Percentiles rank a stretch among this genome's conserved stretches.
Conservation (phyloP, 2,888 invertebrate genomes). For the Digitonthophagus gazella region DNA sequence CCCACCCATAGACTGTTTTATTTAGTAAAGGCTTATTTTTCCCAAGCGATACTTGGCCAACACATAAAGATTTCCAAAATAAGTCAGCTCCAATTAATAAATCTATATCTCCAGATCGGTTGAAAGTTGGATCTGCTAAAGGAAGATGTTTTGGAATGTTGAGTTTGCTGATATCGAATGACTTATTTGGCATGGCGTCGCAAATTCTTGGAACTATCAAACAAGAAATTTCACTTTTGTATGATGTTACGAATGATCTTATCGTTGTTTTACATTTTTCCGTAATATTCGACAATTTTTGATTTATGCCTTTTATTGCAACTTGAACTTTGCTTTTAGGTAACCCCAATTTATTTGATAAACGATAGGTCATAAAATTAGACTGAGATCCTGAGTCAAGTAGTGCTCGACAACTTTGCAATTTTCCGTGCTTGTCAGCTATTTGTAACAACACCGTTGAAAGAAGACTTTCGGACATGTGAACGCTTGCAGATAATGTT, state of each 20-base stretch:
- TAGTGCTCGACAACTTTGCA: slow-evolving; percentile 12
- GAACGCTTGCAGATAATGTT: background rate
- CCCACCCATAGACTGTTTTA: slow-evolving; percentile 20
- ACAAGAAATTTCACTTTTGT: background rate
- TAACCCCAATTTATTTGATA: slow-evolving; percentile 4
- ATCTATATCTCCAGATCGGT: background rate
- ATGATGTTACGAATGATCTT: slow-evolving; percentile 9
- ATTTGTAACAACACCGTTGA: slow-evolving; percentile 14
- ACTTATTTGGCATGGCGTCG: background rate
- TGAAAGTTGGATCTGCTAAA: slow-evolving; percentile 21
- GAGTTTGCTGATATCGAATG: background rate
- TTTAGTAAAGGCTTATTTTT: slow-evolving; percentile 1
- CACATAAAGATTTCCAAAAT: slow-evolving; percentile 17
- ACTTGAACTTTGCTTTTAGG: background rate
- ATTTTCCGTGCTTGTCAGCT: slow-evolving; percentile 6
- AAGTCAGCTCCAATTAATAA: slow-evolving; percentile 17
- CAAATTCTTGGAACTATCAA: slow-evolving; percentile 12
- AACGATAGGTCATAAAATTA: slow-evolving; percentile 15
- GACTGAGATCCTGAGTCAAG: slow-evolving; percentile 21
- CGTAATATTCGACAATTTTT: background rate
- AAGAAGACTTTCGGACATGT: background rate
- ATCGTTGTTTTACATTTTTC: background rate
- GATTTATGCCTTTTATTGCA: slow-evolving; percentile 13
- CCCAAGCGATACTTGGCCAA: background rate
- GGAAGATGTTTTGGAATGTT: slow-evolving; percentile 13